These are phyloP conservation scores for Trissolcus basalis DNA, from an alignment of 1,140 invertebrate species.

Conservation along the genomic window DNA sequence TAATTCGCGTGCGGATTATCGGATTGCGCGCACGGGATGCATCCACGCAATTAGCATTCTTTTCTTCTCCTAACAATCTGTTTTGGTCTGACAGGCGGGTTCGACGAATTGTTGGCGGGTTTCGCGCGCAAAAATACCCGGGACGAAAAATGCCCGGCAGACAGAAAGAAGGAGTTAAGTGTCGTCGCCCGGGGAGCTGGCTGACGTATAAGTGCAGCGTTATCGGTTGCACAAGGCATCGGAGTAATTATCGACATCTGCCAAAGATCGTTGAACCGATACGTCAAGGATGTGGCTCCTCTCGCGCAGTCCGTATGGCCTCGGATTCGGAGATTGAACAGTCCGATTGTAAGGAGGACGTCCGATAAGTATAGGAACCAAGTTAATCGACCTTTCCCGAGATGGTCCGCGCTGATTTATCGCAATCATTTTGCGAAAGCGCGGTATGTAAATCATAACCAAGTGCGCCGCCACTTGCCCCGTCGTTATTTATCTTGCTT, in stretches of 20 bases:
- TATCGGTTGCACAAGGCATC: conserved; percentile 48
- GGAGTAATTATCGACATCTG: conserved; percentile 62
- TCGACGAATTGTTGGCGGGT: conserved; percentile 23
- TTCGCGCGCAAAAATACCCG: conserved; percentile 4
- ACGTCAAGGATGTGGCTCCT: conserved; percentile 44
- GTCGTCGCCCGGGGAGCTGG: conserved; percentile 49
- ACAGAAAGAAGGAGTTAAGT: conserved; percentile 48
- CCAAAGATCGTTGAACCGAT: conserved; percentile 61
- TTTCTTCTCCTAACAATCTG: conserved; percentile 31
- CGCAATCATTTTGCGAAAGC: conserved; percentile 47
- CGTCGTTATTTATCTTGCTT: conserved; percentile 50
- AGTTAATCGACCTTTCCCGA: conserved; percentile 55
- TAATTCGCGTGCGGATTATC: not conserved
- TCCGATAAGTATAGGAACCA: conserved; percentile 54
- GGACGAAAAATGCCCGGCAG: conserved; percentile 28
- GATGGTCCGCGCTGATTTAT: conserved; percentile 54
- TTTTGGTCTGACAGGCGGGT: conserved; percentile 13
- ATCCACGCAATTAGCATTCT: conserved; percentile 26
- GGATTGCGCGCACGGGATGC: not conserved
- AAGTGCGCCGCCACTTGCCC: conserved; percentile 20
- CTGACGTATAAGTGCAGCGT: conserved; percentile 40
- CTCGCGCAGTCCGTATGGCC: conserved; percentile 39
- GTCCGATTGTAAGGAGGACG: conserved; percentile 55
- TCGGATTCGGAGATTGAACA: conserved; percentile 57
- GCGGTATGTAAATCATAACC: conserved; percentile 57